Evolutionary conservation across 1,140 invertebrate species (phyloP).

Genomic region (Samia ricini): DNA sequence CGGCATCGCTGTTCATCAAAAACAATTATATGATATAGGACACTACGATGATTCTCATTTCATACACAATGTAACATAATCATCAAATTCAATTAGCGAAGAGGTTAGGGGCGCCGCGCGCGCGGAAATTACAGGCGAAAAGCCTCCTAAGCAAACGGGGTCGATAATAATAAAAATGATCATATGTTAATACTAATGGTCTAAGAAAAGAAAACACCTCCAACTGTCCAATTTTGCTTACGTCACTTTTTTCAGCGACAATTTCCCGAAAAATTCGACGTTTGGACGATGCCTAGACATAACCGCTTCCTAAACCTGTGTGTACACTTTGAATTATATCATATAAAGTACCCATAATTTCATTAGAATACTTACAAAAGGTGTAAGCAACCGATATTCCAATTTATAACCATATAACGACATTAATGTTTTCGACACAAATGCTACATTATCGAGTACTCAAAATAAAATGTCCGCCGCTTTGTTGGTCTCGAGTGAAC

Average conservation of each 20-base stretch:
- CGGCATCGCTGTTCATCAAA: conserved; percentile 68
- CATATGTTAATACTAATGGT: conserved; percentile 49
- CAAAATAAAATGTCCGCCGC: conserved; percentile 79
- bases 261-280: conserved; percentile 67
- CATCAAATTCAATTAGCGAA: conserved; percentile 71
- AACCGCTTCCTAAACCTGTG: conserved; percentile 56
- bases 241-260: conserved; percentile 68
- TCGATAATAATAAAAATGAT: conserved; percentile 59
- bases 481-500: conserved; percentile 77
- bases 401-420: conserved; percentile 75
- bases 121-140: conserved; percentile 68
- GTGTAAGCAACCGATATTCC: conserved; percentile 73
- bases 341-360: conserved; percentile 43
- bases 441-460: conserved; percentile 78
- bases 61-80: conserved; percentile 39
- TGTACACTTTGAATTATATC: conserved; percentile 39
- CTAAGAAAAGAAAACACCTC: conserved; percentile 31
- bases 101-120: conserved; percentile 75
- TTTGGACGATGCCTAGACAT: conserved; percentile 59
- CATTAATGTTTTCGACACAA: conserved; percentile 76
- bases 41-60: conserved; percentile 23
- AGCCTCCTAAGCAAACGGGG: conserved; percentile 65
- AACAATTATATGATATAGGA: conserved; percentile 34
- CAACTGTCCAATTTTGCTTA: conserved; percentile 57
- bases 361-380: conserved; percentile 72